Evolutionary conservation across 2,113 vertebrate species (phyloP).

Genomic region (Phrynosoma blainvillii): DNA sequence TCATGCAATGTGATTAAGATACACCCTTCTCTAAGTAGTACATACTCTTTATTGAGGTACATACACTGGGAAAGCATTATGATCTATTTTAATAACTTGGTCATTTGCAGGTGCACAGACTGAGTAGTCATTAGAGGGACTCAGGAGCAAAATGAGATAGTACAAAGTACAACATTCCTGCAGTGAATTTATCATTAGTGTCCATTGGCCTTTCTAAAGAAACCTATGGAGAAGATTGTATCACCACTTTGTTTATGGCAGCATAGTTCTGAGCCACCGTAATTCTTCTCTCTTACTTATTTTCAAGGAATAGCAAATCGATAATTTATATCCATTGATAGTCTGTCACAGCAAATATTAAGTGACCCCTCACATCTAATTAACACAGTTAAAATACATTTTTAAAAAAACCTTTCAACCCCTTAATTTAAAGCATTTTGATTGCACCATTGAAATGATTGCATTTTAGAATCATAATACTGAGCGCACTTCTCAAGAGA

Average conservation of each 20-base stretch:
- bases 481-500: conserved; percentile 12
- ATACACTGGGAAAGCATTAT: background rate
- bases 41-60: background rate
- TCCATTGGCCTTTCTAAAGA: background rate
- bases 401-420: background rate
- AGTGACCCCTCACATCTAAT: conserved; percentile 11
- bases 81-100: background rate
- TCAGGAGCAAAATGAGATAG: background rate
- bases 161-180: background rate
- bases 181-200: background rate
- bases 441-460: conserved; percentile 5
- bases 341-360: background rate
- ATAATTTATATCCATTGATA: background rate
- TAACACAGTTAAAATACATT: background rate
- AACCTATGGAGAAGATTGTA: background rate
- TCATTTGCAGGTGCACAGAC: background rate
- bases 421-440: conserved; percentile 4
- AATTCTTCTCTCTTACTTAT: background rate
- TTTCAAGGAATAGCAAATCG: background rate
- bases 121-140: background rate
- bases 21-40: background rate
- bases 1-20: background rate
- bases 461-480: conserved; percentile 28
- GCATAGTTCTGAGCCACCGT: background rate
- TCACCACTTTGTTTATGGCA: background rate